Conservation (phyloP, 2,888 invertebrate species). For the Torymus aiolomorphi region DNA sequence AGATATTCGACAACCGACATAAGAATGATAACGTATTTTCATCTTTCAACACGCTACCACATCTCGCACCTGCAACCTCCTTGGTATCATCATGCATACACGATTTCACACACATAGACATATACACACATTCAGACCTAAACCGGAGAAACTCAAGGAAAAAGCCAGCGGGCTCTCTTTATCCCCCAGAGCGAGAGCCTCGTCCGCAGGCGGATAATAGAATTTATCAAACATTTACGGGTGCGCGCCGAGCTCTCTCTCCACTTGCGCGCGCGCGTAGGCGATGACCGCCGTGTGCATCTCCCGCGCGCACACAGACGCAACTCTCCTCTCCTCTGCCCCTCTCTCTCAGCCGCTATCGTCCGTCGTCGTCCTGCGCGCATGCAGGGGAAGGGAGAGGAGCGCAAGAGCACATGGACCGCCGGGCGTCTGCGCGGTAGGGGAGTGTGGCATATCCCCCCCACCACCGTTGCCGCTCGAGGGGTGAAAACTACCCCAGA, state of each 20-base stretch:
- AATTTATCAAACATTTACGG: slow-evolving; percentile 45
- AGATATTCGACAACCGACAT: too few relatives aligned
- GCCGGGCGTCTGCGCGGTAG: slow-evolving; percentile 43
- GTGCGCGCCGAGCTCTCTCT: neutral
- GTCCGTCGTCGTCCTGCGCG: too few relatives aligned
- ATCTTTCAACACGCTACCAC: too few relatives aligned
- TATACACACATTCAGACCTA: too few relatives aligned
- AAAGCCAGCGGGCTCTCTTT: neutral
- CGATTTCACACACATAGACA: too few relatives aligned
- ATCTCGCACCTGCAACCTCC: too few relatives aligned
- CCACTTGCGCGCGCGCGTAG: slow-evolving; percentile 23
- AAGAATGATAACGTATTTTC: too few relatives aligned
- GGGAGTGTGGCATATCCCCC: neutral
- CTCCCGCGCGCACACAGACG: too few relatives aligned
- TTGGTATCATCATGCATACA: too few relatives aligned
- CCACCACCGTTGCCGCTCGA: neutral
- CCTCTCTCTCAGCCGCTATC: neutral
- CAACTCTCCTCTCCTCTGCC: slow-evolving; percentile 28
- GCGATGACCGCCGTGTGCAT: slow-evolving; percentile 20
- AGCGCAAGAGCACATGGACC: slow-evolving; percentile 26
- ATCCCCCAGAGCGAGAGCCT: neutral
- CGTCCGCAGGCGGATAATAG: slow-evolving; percentile 9
- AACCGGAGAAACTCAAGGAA: neutral
- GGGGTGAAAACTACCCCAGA: slow-evolving; percentile 70
- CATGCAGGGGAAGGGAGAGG: too few relatives aligned